These are phyloP conservation scores for Dryobota labecula DNA, from an alignment of 2,888 invertebrate genomes.

Conservation along the genomic window DNA sequence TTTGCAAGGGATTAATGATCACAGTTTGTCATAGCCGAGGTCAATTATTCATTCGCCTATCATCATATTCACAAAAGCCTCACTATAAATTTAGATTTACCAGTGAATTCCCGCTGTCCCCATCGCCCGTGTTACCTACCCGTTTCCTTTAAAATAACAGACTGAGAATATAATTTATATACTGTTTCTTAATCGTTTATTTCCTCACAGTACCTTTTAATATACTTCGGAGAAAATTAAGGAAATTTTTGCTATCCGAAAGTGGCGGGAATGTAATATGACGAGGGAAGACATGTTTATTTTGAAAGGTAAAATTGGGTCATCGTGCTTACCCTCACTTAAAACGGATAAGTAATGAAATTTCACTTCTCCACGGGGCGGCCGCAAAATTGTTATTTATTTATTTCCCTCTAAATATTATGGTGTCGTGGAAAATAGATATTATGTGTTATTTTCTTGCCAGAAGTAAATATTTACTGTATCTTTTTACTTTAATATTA, in stretches of 20 bases:
- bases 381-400: constrained; percentile 62
- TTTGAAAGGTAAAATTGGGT: constrained; percentile 69
- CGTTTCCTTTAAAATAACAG: background rate
- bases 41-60: no score
- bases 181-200: background rate
- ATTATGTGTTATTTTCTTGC: constrained; percentile 10
- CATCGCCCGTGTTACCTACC: no score
- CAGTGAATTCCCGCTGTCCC: no score
- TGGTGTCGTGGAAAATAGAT: constrained; percentile 16
- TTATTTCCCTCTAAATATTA: constrained; percentile 60
- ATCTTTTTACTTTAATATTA: no score
- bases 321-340: constrained; percentile 66
- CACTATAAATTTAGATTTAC: no score
- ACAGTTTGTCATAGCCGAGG: no score
- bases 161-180: no score
- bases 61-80: no score
- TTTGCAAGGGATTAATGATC: no score
- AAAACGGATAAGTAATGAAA: constrained; percentile 71
- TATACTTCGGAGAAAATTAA: constrained; percentile 55
- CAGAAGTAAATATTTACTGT: no score
- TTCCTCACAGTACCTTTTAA: constrained; percentile 32
- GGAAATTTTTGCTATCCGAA: constrained; percentile 49
- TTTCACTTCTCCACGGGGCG: constrained; percentile 61
- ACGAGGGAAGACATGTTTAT: constrained; percentile 62
- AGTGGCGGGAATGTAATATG: constrained; percentile 61